Base-by-base conservation (phyloP, 2,888 invertebrate species). In the Galerucella pusilla region DNA sequence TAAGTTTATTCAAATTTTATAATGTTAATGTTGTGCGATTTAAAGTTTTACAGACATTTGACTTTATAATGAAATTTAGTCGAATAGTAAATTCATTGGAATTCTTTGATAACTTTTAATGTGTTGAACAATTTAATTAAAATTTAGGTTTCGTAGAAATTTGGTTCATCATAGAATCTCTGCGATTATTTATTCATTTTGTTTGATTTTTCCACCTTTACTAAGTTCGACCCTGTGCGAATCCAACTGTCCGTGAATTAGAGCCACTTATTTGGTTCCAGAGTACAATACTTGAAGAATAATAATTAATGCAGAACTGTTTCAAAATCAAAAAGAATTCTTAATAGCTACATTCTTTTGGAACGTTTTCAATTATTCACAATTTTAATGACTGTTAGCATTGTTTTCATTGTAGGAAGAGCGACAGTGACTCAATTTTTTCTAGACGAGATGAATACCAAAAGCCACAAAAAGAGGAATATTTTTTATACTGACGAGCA, bases 261-360 rank as follows among this genome's bases (percentile, higher is more conserved):
- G 66, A 71, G 67, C 68, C 71, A 63, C 52, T 64, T 68, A 64
- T 65, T 67, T 54, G 59, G 12, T 68, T 64, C 66, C 75, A 42
- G 76, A 74, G 65, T 66, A 80, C 78, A 80, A 80, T 80, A 73
- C 78, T 76, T 77, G 79, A 77, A 78, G 80, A 81, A 83, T 81
- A 80, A 81, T 81, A 80, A 81, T 81, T 81, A 81, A 83, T 82
- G 69, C 54, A 63, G 61, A 35, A 68, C 73, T 77, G 74, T 74
- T 79, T 77, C 69, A 75, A 63, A 79, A 79, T 81, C 78, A 81
- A 82, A 83, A 83, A 83, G 82, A 83, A 81, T 82, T 72, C 72
- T 61, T 82, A 82, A 83, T 82, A 81, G 79, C 79, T 79, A 77
- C 79, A 75, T 78, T 72, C 72, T 74, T 74, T 68, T n/a, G 59